Base-by-base conservation (phyloP, 2,888 invertebrate genomes). In the Cyaniris semiargus region DNA sequence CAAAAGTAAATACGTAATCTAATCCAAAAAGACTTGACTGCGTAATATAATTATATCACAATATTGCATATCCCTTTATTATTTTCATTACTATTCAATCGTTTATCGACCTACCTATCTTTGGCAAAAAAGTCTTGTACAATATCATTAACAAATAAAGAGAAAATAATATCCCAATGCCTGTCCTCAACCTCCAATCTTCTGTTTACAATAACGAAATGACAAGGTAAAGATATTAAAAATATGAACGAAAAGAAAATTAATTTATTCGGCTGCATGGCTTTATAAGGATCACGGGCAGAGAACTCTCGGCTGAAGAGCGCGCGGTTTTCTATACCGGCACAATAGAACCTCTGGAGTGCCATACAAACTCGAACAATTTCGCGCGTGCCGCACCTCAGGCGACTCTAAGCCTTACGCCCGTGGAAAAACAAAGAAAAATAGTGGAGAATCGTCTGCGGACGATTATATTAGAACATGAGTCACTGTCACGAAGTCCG, bases 381-480 rank as follows among this genome's bases (percentile, higher is more conserved):
- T 79, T 80, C 79, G 78, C 74, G 60, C 71, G 31, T 71, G 77
- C 78, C 60, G 71, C 75, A 80, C 80, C 78, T 70, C 82, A 83
- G 78, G 74, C 81, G 75, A 88, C 80, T 83, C 80, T 85, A 66
- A 79, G 80, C 88, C 85, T 84, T 90, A 87, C 81, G 72, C 15
- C 58, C 72, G n/a, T 56, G 77, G 58, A 15, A 76, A 38, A 78
- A 81, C 76, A 76, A 58, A 76, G 60, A 18, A 72, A 5, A 76
- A n/a, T 56, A 70, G 84, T 80, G 83, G 75, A 82, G 79, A 81
- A 82, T 85, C 81, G 80, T 79, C 85, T 85, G 88, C 82, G 80
- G 82, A 84, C 86, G 82, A 86, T 87, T 88, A 90, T 91, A 92
- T 92, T 91, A 89, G 88, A 89, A 86, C 85, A 90, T 92, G 87